Percentiles rank a stretch among this genome's conserved stretches.
Evolutionary conservation across 1,140 invertebrate genomes (phyloP).

Genomic region (Aphelinus certus): DNA sequence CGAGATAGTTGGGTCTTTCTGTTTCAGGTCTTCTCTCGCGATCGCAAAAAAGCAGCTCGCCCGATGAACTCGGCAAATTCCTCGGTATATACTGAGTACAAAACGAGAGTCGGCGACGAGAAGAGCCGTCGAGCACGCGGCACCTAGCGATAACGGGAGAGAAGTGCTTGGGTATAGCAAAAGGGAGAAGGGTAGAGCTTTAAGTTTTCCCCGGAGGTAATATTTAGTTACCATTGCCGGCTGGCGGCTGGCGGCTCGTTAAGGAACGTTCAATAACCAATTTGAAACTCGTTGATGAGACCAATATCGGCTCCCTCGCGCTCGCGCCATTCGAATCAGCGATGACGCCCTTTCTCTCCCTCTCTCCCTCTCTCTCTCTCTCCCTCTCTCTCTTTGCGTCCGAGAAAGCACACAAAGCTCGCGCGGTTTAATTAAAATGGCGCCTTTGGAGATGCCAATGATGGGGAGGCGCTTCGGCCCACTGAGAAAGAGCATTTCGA

Average conservation of each 20-base stretch:
- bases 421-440: constrained; percentile 44
- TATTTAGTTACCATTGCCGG: constrained; percentile 29
- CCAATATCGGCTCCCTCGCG: constrained; percentile 21
- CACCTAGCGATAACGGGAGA: no score
- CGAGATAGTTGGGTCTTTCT: no score
- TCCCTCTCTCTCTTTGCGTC: constrained; percentile 7
- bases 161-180: no score
- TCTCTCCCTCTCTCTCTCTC: neutral
- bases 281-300: constrained; percentile 42
- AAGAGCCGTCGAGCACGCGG: no score
- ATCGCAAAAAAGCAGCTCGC: no score
- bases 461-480: no score
- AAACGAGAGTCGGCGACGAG: no score
- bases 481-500: constrained; percentile 9
- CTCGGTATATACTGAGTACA: no score
- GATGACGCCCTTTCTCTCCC: neutral
- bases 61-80: no score
- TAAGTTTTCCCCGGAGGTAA: constrained; percentile 21
- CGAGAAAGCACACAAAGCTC: constrained; percentile 26
- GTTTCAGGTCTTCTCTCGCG: no score
- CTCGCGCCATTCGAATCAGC: constrained; percentile 4
- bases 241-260: neutral
- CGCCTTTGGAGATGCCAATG: constrained; percentile 5
- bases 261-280: constrained; percentile 44
- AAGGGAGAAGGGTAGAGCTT: neutral